A percentile compares a stretch with the other conserved stretches of the same genome.
Conservation (phyloP, 1,140 invertebrate genomes). For the Meloidogyne hapla region DNA sequence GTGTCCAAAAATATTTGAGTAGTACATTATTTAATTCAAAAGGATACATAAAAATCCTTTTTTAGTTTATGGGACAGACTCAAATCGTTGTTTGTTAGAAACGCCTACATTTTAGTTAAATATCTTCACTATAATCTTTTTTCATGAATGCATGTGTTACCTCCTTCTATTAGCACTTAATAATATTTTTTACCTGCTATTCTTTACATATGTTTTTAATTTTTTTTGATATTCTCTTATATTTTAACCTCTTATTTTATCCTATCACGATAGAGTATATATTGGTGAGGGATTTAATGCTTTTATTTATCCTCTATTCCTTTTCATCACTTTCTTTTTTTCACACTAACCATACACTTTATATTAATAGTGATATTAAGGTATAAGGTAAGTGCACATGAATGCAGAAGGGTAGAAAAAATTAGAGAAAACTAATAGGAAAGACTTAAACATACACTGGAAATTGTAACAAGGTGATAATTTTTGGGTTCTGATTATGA, state of each 20-base stretch:
- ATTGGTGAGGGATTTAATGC: neutral
- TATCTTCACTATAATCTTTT: neutral
- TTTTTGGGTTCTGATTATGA: neutral
- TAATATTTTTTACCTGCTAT: neutral
- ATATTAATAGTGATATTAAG: neutral
- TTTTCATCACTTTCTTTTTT: neutral
- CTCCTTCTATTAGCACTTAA: neutral
- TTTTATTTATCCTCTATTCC: conserved; percentile 1
- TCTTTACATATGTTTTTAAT: neutral
- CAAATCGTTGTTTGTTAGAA: neutral
- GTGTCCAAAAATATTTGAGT: neutral
- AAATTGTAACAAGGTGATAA: neutral
- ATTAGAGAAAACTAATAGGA: conserved; percentile 3
- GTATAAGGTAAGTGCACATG: neutral
- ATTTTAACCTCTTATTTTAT: neutral
- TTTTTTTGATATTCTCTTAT: neutral
- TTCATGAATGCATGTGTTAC: neutral
- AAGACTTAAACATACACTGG: neutral
- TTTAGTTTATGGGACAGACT: neutral
- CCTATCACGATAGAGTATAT: neutral
- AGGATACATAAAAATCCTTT: no score
- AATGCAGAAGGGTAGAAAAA: neutral
- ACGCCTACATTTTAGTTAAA: neutral
- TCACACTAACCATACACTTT: neutral
- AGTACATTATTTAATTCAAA: neutral